phyloP scores from a whole-genome alignment of 2,797 vertebrate genomes.

The Buceros bicornis region DNA sequence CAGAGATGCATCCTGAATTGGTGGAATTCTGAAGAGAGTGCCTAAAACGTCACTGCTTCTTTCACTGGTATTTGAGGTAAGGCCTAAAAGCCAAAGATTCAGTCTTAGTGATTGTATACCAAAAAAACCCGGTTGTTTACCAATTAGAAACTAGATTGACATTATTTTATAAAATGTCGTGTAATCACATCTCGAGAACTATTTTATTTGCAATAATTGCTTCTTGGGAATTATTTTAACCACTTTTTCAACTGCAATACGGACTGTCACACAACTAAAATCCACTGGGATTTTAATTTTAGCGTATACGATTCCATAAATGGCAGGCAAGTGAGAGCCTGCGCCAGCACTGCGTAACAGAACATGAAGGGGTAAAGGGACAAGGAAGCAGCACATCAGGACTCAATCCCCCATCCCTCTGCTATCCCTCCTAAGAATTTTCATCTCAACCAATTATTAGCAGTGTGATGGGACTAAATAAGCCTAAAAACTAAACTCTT shows the following conservation, averaged over 20 bases:
- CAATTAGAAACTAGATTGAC: background rate
- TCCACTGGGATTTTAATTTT: background rate
- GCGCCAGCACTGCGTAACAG: fast-evolving
- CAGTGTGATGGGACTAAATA: fast-evolving
- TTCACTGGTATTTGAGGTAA: background rate
- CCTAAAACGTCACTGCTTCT: background rate
- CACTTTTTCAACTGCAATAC: background rate
- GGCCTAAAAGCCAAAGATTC: background rate
- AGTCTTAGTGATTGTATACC: background rate
- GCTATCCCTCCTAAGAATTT: background rate
- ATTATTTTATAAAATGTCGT: background rate
- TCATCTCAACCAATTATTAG: background rate
- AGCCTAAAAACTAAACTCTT: background rate
- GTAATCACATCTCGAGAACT: background rate
- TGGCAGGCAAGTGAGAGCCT: too few species aligned
- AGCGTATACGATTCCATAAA: background rate
- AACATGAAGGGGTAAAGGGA: too few species aligned
- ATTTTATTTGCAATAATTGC: background rate
- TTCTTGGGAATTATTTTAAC: background rate
- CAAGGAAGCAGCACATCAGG: background rate
- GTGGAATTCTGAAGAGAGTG: background rate
- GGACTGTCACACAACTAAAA: background rate
- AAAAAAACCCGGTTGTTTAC: background rate
- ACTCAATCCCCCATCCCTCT: background rate
- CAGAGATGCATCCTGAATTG: background rate